Evolutionary conservation across 1,140 invertebrate species (phyloP).

Genomic region (Drosophila trapezifrons): DNA sequence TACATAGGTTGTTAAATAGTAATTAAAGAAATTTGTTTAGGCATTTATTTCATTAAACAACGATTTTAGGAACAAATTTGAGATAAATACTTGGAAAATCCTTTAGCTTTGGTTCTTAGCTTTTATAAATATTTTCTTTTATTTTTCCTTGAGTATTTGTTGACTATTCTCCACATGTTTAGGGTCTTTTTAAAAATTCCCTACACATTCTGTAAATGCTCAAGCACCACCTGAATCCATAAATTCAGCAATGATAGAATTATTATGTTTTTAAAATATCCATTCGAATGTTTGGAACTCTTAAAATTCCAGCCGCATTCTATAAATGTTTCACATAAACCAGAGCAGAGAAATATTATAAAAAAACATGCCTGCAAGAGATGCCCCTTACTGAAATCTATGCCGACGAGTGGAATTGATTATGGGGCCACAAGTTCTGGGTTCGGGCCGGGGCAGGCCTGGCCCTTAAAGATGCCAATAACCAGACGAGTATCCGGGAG

Average conservation of each 20-base stretch:
- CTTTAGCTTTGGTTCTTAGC: background rate
- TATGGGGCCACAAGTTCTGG: slow-evolving; percentile 23
- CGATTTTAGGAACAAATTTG: background rate
- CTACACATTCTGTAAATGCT: background rate
- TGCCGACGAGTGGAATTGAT: slow-evolving; percentile 47
- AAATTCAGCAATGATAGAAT: background rate
- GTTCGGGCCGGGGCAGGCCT: background rate
- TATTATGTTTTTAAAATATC: background rate
- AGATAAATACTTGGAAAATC: background rate
- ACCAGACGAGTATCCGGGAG: slow-evolving; percentile 24
- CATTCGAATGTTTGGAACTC: background rate
- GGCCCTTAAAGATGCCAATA: slow-evolving; percentile 43
- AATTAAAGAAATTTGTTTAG: background rate
- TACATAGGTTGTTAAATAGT: no score
- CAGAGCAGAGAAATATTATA: slow-evolving; percentile 1
- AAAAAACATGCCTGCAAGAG: slow-evolving; percentile 10
- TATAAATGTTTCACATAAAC: slow-evolving; percentile 18
- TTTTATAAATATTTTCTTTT: background rate
- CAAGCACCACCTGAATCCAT: background rate
- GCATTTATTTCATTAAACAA: no score
- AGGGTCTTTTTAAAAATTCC: background rate
- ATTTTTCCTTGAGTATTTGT: background rate
- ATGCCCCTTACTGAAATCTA: slow-evolving; percentile 24
- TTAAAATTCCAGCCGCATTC: slow-evolving; percentile 8
- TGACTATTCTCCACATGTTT: background rate